Evolutionary conservation across 2,113 vertebrate genomes (phyloP).

Genomic region (Apeltes quadracus): DNA sequence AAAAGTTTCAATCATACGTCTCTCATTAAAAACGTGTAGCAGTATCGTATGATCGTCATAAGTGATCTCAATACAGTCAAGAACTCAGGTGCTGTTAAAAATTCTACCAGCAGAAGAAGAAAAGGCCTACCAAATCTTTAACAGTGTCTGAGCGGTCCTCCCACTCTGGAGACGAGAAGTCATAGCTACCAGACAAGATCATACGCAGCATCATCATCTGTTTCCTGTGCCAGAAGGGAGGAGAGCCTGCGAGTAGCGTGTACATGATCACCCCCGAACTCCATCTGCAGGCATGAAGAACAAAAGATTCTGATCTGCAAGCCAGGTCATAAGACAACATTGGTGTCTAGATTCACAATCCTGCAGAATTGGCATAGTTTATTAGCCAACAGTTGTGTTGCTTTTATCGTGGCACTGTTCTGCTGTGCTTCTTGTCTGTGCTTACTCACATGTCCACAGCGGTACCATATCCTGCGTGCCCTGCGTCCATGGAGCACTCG

Average conservation of each 20-base stretch:
- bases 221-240: constrained; percentile 98
- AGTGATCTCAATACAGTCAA: neutral
- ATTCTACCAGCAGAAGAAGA: too few relatives aligned
- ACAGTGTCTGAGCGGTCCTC: constrained; percentile 95
- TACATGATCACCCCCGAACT: constrained; percentile 98
- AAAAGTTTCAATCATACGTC: neutral
- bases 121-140: constrained; percentile 88
- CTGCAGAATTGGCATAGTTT: neutral
- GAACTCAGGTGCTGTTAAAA: neutral
- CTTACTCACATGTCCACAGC: constrained; percentile 93
- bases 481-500: constrained; percentile 92
- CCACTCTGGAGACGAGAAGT: constrained; percentile 93
- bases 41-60: neutral
- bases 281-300: constrained; percentile 83
- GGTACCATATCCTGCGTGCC: constrained; percentile 88
- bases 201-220: constrained; percentile 98
- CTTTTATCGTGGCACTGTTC: neutral
- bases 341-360: neutral
- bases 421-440: neutral
- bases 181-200: constrained; percentile 91
- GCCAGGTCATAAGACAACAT: neutral
- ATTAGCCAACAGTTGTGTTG: neutral
- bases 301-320: neutral
- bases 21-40: neutral
- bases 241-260: constrained; percentile 94